Evolutionary conservation across 1,140 invertebrate species (phyloP).

Genomic region (Babylonia areolata): DNA sequence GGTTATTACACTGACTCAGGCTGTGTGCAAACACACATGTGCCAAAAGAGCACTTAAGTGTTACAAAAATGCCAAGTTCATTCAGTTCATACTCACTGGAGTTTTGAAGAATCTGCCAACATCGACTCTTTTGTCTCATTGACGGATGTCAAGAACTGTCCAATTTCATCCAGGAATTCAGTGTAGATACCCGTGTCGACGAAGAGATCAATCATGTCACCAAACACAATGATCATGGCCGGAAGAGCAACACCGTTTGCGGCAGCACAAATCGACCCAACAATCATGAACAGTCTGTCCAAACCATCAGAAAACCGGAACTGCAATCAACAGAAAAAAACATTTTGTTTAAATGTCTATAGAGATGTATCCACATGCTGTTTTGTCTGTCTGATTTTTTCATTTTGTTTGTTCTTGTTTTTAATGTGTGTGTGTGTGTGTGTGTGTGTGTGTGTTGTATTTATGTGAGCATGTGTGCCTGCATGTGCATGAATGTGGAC

Average conservation of each 20-base stretch:
- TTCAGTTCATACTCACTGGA: neutral
- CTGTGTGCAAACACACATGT: neutral
- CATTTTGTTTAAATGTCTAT: neutral
- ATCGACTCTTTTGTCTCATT: constrained; percentile 36
- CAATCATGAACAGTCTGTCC: constrained; percentile 70
- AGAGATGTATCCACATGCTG: too few relatives aligned
- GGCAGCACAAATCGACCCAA: constrained; percentile 64
- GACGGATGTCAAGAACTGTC: constrained; percentile 32
- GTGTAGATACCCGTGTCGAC: constrained; percentile 51
- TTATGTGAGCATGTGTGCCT: too few relatives aligned
- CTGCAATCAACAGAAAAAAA: constrained; percentile 60
- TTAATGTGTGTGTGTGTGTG: constrained; percentile 30
- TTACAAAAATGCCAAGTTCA: neutral
- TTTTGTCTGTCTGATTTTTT: neutral
- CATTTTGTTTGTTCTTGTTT: constrained; percentile 13
- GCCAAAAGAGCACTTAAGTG: neutral
- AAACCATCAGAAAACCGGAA: constrained; percentile 69
- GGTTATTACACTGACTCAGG: too few relatives aligned
- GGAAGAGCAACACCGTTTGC: constrained; percentile 70
- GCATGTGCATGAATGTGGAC: too few relatives aligned
- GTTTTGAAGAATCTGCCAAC: neutral
- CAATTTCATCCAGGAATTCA: constrained; percentile 40
- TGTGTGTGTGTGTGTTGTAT: too few relatives aligned
- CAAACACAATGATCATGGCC: constrained; percentile 74
- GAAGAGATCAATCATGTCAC: constrained; percentile 73